Evolutionary conservation across 2,113 vertebrate species (phyloP), one percentile per base, ranked within the genome.

Genomic region (Cyprinodon brontotheroides): DNA sequence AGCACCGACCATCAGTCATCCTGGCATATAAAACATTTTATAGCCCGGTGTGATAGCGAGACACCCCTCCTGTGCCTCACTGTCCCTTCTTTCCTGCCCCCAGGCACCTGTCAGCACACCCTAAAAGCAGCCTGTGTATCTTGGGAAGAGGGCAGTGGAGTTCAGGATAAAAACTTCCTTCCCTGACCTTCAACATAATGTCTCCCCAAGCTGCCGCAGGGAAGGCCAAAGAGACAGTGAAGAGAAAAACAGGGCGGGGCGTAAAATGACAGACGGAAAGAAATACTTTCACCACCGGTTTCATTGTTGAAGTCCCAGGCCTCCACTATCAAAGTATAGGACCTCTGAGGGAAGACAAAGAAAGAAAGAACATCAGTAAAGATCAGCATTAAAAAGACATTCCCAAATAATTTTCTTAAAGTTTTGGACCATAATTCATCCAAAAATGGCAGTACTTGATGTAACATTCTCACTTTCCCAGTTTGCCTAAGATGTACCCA

Each of bases 241-340:
- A 1, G 48, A 64, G 41, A 71, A 20, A n/a, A 64, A 9, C 22
- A 12, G 53, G 59, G 45, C 36, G 72, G 87, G 75, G 82, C 67
- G 74, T 59, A 81, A 70, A n/a, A 81, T 73, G 71, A 39, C 84
- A 87, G 73, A 86, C 20, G 20, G 79, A 75, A 50, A 77, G 22
- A 73, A 73, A 92, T 93, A 97, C 97, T 98, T n/a, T n/a, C 91
- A 86, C 91, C 91, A 61, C 80, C 80, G 68, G 96, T 97, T 89
- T 97, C 96, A 50, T 99, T 98, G 81, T 95, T 96, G 92, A 95
- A 96, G 95, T 99, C 97, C 95, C 97, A 95, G 0, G 98, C 98
- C 90, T 99, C 97, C 72, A 99, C 95, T 43, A 99, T 97, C 93
- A 99, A 89, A 0, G 98, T 98, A 91, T 99, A 99, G 87, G 97